phyloP scores from a whole-genome alignment of 2,113 vertebrate species.

The Malurus cyaneus region DNA sequence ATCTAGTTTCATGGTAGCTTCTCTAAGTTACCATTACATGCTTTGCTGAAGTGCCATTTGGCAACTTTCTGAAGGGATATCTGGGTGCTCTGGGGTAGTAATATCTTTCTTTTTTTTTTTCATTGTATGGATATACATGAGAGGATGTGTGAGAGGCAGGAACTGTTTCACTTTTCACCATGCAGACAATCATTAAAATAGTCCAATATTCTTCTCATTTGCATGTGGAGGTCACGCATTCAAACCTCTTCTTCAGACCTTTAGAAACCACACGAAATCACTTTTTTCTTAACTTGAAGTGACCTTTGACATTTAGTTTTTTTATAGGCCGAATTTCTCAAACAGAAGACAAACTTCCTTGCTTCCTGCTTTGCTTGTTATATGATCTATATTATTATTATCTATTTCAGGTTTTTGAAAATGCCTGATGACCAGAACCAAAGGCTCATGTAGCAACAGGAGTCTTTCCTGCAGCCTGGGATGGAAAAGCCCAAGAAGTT shows the following conservation, averaged over 20 bases:
- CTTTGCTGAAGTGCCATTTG: not conserved
- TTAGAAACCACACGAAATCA: not conserved
- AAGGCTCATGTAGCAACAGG: not conserved
- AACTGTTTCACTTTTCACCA: not conserved
- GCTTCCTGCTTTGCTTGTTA: not conserved
- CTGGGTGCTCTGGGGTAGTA: not conserved
- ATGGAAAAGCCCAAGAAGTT: not conserved
- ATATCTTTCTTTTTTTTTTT: not conserved
- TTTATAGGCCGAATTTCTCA: not conserved
- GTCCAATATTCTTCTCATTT: not conserved
- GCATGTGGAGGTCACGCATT: not conserved
- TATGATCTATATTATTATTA: too few species aligned
- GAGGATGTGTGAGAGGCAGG: not conserved
- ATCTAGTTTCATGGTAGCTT: slow-evolving; percentile 24
- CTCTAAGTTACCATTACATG: not conserved
- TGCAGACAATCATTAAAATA: not conserved
- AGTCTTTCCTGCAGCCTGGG: not conserved
- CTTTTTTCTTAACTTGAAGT: not conserved
- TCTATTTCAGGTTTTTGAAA: not conserved
- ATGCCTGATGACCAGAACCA: not conserved
- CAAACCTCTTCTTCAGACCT: not conserved
- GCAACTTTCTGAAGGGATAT: not conserved
- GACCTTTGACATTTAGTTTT: not conserved
- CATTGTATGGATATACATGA: not conserved
- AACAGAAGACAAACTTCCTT: not conserved